Percentiles rank a stretch among this genome's conserved stretches.
Conservation (phyloP, 2,113 vertebrate species). For the Vimba vimba region DNA sequence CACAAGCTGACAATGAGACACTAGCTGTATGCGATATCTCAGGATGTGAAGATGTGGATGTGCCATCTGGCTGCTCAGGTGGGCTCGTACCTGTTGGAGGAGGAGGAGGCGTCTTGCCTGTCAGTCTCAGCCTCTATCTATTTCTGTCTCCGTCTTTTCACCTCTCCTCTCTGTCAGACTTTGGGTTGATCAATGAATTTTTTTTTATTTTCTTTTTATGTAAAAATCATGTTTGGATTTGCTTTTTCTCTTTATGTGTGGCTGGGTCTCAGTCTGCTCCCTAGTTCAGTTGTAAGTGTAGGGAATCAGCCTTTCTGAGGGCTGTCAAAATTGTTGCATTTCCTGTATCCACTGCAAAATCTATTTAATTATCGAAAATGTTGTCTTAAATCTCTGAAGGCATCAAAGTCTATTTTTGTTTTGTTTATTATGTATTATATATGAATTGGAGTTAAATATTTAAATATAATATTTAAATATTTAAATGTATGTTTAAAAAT, state of each 20-base stretch:
- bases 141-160: conserved; percentile 18
- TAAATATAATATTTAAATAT: too few relatives aligned
- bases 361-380: not conserved
- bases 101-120: not conserved
- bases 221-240: not conserved
- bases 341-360: not conserved
- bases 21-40: not conserved
- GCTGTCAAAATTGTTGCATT: not conserved
- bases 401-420: not conserved
- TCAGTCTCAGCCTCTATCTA: not conserved
- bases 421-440: too few relatives aligned
- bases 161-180: not conserved
- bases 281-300: too few relatives aligned
- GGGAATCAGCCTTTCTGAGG: not conserved
- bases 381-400: not conserved
- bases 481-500: too few relatives aligned
- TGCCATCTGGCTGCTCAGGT: conserved; percentile 23
- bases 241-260: not conserved
- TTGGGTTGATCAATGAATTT: not conserved
- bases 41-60: conserved; percentile 26
- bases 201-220: not conserved
- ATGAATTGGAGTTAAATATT: too few relatives aligned
- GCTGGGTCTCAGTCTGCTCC: not conserved
- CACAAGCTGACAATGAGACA: conserved; percentile 33
- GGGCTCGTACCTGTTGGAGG: conserved; percentile 31